Conservation (phyloP, 2,888 invertebrate genomes). For the Atrina japonica region DNA sequence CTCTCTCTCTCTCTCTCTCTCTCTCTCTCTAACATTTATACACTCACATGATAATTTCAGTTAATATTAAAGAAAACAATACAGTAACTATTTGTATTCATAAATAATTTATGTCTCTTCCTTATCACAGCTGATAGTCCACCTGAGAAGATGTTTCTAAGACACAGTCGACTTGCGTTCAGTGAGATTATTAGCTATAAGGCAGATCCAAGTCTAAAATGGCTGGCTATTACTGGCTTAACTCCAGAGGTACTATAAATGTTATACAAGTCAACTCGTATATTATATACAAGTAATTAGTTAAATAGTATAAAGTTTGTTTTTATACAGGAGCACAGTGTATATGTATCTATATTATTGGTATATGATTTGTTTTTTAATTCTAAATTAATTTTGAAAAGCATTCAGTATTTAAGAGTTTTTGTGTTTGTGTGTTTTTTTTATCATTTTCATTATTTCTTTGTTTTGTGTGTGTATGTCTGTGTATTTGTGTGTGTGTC, state of each 20-base stretch:
- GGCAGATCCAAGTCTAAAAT: conserved; percentile 75
- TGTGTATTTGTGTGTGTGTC: no score
- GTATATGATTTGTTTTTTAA: neutral
- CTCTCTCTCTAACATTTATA: no score
- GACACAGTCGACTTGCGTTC: conserved; percentile 76
- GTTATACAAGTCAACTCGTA: neutral
- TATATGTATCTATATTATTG: neutral
- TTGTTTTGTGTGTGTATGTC: no score
- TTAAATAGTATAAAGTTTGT: neutral
- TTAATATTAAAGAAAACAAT: no score
- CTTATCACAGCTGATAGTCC: conserved; percentile 63
- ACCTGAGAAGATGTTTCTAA: conserved; percentile 75
- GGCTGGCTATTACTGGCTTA: conserved; percentile 79
- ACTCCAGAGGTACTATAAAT: conserved; percentile 77
- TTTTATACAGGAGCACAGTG: neutral
- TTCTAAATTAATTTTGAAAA: no score
- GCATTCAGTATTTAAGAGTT: no score
- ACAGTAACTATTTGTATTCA: no score
- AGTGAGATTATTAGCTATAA: conserved; percentile 79
- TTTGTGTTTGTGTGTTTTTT: no score
- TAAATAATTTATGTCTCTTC: no score
- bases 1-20: no score
- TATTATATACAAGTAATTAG: neutral
- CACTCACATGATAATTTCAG: no score
- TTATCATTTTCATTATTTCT: no score